Base-by-base conservation (phyloP, 2,113 vertebrate species). In the Rhynchomys soricoides region DNA sequence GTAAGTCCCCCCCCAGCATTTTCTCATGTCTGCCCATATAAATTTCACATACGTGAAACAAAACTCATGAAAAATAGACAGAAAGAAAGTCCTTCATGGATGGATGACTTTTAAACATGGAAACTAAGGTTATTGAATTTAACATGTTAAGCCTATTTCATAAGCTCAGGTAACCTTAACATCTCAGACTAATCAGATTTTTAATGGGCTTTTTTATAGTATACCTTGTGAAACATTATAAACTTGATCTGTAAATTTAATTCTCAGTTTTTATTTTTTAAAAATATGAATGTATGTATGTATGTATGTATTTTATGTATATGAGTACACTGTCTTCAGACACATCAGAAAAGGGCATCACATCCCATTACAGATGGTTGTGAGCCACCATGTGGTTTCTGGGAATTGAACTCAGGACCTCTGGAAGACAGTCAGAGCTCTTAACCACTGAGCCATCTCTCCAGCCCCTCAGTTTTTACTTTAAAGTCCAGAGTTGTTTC, bases 161-260 rank as follows among this genome's bases (percentile, higher is more conserved):
- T 29, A 85, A 93, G 37, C 57, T 78, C 90, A 70, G 19, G 66
- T 89, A 19, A 37, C 17, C 24, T 90, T 83, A 43, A 15, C 13
- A 12, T 83, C 81, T 83, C n/a, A 52, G 40, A 75, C 22, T 70
- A 62, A 34, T 55, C 31, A 78, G 15, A 50, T 21, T 81, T 66
- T 71, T 94, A 31, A 62, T 13, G 12, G 34, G 2, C 0, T 34
- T 94, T 82, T 90, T n/a, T n/a, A 5, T 78, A 90, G 71, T 43
- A 71, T 71, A 10, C 50, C 77, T 73, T 83, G 57, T 74, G 29
- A 90, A 92, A 70, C 24, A 55, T 45, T 89, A 70, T 50, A 91
- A 94, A 91, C 9, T 64, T 93, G 17, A 45, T 40, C n/a, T 83
- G n/a, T 52, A 82, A 21, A 91, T 57, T 81, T 91, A 86, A 88